These are phyloP conservation scores for Oxytorus armatus DNA, from an alignment of 2,888 invertebrate genomes.

Conservation along the genomic window DNA sequence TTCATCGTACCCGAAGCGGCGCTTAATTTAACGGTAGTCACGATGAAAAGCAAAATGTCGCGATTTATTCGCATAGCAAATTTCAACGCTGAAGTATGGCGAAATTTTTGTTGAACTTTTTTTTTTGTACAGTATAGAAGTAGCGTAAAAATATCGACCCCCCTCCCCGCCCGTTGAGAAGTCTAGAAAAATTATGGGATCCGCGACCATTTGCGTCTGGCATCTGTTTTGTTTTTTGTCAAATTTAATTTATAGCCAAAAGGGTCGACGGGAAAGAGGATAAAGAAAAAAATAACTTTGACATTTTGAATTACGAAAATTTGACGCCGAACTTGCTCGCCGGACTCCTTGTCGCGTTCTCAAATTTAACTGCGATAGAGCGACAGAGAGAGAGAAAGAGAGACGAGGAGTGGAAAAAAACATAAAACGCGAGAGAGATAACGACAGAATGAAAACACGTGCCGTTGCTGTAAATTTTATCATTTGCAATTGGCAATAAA, in stretches of 20 bases:
- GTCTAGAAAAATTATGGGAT: conserved; percentile 44
- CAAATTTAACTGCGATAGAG: background rate
- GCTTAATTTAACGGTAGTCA: no score
- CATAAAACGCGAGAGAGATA: conserved; percentile 11
- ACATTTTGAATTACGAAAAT: conserved; percentile 21
- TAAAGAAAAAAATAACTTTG: conserved; percentile 8
- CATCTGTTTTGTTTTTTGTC: background rate
- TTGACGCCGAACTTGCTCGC: conserved; percentile 44
- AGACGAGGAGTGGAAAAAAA: conserved; percentile 15
- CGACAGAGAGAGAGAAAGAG: background rate
- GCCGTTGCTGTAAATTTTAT: conserved; percentile 61
- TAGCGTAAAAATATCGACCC: background rate
- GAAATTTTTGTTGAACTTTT: no score
- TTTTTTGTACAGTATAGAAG: conserved; percentile 34
- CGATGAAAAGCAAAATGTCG: no score
- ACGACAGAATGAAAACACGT: conserved; percentile 9
- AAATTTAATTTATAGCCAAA: background rate
- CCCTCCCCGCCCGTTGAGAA: background rate
- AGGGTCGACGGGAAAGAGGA: background rate
- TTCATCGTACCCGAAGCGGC: conserved; percentile 11
- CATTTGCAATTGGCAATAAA: conserved; percentile 61
- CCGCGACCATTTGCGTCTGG: conserved; percentile 30
- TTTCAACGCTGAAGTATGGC: no score
- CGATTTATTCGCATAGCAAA: conserved; percentile 19
- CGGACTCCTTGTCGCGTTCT: conserved; percentile 57